Evolutionary conservation across 1,140 invertebrate species (phyloP), one percentile per base, ranked within the genome.

Genomic region (Antheraea pernyi): DNA sequence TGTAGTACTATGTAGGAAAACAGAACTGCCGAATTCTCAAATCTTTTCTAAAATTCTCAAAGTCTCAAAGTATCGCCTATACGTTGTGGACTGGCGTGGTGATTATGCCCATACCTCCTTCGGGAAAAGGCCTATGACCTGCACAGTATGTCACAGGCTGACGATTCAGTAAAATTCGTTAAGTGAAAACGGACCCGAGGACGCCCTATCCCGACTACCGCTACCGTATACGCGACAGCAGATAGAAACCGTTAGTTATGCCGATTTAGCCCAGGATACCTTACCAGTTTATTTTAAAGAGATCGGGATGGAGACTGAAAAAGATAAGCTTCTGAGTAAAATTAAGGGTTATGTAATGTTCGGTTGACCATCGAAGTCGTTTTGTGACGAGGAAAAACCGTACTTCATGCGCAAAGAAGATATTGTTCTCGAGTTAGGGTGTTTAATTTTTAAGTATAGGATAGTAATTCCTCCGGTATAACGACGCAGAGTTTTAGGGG

Each of bases 401-500:
- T 82, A 64, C 72, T 83, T 77, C 62, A 30, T 10, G 39, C 65
- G 77, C 6, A 74, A 74, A 69, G 19, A 77, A 5, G 62, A 81
- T 37, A 53, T 83, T 11, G 8, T 61, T 9, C 11, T 73, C 10
- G 78, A 83, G 13, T n/a, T 42, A 0, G 78, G 76, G 11, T 83
- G 75, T 77, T 30, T 83, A 48, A 65, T 82, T 19, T 88, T 78
- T 72, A 82, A 81, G 53, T 78, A 82, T 69, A 70, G 88, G 69
- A 77, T 91, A 1, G 69, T 93, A 10, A 76, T 93, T 59, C 93
- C 93, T 2, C 10, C 37, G 22, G 67, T 18, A 10, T 70, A 90
- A 16, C 79, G 72, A 67, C 13, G 64, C 48, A 48, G 72, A 22
- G 67, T 93, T 11, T 75, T 93, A 16, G 64, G 81, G 18, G 77